phyloP scores from a whole-genome alignment of 2,888 invertebrate genomes.

The Yponomeuta plumbellus region DNA sequence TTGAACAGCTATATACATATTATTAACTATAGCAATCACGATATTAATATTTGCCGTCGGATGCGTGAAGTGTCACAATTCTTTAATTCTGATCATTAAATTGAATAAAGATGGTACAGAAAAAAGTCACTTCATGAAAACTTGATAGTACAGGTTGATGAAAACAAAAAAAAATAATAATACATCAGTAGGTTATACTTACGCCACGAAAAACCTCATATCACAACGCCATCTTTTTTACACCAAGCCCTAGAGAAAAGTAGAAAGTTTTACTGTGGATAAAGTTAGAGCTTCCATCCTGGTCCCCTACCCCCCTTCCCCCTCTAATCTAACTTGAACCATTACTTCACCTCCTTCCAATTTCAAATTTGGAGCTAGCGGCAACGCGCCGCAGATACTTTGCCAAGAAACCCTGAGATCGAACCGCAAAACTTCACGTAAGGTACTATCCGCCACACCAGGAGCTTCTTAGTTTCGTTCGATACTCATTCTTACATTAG shows the following conservation, averaged over 20 bases:
- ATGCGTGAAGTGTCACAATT: neutral
- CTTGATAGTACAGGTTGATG: no score
- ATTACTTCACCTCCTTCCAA: slow-evolving; percentile 74
- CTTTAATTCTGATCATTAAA: neutral
- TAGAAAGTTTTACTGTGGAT: slow-evolving; percentile 43
- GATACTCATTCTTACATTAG: no score
- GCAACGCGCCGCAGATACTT: slow-evolving; percentile 54
- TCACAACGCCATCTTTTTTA: neutral
- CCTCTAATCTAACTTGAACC: slow-evolving; percentile 72
- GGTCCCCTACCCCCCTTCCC: slow-evolving; percentile 32
- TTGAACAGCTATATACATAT: no score
- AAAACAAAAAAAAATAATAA: no score
- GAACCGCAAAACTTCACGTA: slow-evolving; percentile 6
- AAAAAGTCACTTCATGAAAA: no score
- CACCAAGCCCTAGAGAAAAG: slow-evolving; percentile 10
- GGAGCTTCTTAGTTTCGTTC: no score
- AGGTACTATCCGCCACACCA: no score
- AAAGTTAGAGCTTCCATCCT: slow-evolving; percentile 23
- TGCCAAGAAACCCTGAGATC: slow-evolving; percentile 17
- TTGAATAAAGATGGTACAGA: no score
- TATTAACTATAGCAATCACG: no score
- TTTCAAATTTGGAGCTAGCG: slow-evolving; percentile 73
- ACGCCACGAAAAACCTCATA: no score
- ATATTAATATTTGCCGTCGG: neutral
- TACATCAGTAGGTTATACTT: no score